Percentiles rank a stretch among this genome's conserved stretches.
These are phyloP conservation scores for Conchocele bisecta DNA, from an alignment of 2,888 invertebrate species.

Conservation along the genomic window DNA sequence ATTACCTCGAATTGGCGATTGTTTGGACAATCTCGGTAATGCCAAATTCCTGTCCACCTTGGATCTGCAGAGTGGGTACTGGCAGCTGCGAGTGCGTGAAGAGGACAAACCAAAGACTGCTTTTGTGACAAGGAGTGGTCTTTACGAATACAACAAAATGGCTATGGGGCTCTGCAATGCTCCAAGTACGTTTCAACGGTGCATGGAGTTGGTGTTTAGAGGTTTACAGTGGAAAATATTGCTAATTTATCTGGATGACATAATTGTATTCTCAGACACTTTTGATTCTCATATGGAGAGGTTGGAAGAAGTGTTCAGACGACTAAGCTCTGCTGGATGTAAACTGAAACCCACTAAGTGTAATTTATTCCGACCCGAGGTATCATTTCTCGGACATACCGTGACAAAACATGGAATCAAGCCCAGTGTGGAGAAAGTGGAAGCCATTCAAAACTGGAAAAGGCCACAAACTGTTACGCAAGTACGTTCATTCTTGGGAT, in stretches of 20 bases:
- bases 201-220: constrained; percentile 23
- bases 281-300: constrained; percentile 41
- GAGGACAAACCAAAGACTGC: constrained; percentile 22
- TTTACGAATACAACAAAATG: constrained; percentile 12
- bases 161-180: constrained; percentile 4
- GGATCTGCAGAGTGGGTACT: constrained; percentile 24
- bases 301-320: constrained; percentile 47
- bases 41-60: constrained; percentile 11
- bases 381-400: constrained; percentile 46
- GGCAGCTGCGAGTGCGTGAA: constrained; percentile 17
- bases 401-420: constrained; percentile 33
- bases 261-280: constrained; percentile 21
- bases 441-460: constrained; percentile 30
- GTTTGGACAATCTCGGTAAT: constrained; percentile 30
- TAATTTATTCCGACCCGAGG: constrained; percentile 25
- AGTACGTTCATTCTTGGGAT: constrained; percentile 30
- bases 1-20: constrained; percentile 29
- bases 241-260: constrained; percentile 30
- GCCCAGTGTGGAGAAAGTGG: constrained; percentile 27
- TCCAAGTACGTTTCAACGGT: constrained; percentile 9
- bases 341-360: constrained; percentile 50
- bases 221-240: constrained; percentile 28
- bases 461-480: constrained; percentile 14
- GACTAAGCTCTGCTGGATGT: constrained; percentile 29
- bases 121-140: constrained; percentile 1